Base-by-base conservation (phyloP, 2,797 vertebrate genomes). In the Epinephelus awoara region DNA sequence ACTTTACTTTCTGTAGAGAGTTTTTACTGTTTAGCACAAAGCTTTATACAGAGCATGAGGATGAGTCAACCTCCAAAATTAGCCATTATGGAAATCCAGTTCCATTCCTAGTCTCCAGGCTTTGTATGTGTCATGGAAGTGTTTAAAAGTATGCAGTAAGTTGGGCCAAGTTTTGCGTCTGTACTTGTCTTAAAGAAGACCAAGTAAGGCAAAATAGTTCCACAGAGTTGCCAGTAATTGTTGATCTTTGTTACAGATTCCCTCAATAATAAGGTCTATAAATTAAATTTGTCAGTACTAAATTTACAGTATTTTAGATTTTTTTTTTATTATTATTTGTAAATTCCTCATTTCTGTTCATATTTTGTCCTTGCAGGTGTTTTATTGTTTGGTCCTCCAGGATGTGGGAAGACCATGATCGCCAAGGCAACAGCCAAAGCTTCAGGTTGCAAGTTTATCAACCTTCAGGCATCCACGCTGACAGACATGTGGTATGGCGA, bases 401-500 rank as follows among this genome's bases (percentile, higher is more conserved):
- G 96, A 51, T 96, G 96, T 76, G 96, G 96, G 23, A 97, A 96
- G 91, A 96, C 96, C 23, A 92, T 96, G 88, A 96, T 96, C 1
- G 96, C 96, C 79, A 96, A 96, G 89, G 96, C 95, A 83, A 96
- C 95, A n/a, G 96, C 95, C 54, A 95, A 92, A 92, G 95, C 95
- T 8, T 96, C 95, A 0, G 96, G 95, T 18, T 97, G 96, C 85
- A 95, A 93, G 80, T 96, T 96, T 80, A 94, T 97, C 77, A 96
- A 97, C 90, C 92, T 97, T 4, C 96, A 96, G 90, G 92, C 96
- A 2, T 96, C 96, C 67, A 95, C 94, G 0, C 80, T 96, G 90
- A 95, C 95, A 0, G 96, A 96, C 80, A 96, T 96, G 93, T 96
- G 96, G 96, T 96, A 96, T 1, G 95, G 96, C 0, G 96, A 96